phyloP scores from a whole-genome alignment of 1,140 invertebrate species.

The Tribolium madens region DNA sequence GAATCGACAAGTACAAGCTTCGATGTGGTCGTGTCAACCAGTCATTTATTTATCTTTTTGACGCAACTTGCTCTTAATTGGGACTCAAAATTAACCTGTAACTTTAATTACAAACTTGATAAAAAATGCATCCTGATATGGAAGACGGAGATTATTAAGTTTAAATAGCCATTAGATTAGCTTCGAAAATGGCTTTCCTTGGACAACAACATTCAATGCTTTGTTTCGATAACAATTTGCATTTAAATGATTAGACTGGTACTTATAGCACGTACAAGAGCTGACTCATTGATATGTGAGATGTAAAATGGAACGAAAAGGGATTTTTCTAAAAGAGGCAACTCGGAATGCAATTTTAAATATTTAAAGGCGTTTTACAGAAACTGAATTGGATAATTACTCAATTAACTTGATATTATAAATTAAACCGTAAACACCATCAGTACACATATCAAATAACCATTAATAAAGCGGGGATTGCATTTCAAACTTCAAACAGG shows the following conservation, averaged over 20 bases:
- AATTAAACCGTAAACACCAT: too few relatives aligned
- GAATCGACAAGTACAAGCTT: conserved; percentile 18
- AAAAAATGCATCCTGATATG: neutral
- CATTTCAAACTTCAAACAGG: too few relatives aligned
- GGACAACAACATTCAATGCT: neutral
- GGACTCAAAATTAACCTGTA: neutral
- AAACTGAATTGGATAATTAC: too few relatives aligned
- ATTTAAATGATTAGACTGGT: neutral
- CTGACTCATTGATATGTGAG: neutral
- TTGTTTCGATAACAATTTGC: neutral
- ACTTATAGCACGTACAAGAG: neutral
- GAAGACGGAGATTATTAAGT: neutral
- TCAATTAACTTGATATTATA: too few relatives aligned
- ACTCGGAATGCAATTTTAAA: too few relatives aligned
- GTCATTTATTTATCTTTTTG: conserved; percentile 33
- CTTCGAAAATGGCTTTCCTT: neutral
- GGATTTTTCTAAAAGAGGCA: too few relatives aligned
- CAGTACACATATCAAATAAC: too few relatives aligned
- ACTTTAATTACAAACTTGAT: neutral
- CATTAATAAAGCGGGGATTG: too few relatives aligned
- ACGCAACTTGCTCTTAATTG: conserved; percentile 22
- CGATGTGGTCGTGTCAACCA: conserved; percentile 8
- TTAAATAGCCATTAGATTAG: neutral
- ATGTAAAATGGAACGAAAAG: neutral
- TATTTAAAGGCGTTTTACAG: too few relatives aligned